Conservation (phyloP, 2,113 vertebrate genomes). For the Stictonetta naevosa region DNA sequence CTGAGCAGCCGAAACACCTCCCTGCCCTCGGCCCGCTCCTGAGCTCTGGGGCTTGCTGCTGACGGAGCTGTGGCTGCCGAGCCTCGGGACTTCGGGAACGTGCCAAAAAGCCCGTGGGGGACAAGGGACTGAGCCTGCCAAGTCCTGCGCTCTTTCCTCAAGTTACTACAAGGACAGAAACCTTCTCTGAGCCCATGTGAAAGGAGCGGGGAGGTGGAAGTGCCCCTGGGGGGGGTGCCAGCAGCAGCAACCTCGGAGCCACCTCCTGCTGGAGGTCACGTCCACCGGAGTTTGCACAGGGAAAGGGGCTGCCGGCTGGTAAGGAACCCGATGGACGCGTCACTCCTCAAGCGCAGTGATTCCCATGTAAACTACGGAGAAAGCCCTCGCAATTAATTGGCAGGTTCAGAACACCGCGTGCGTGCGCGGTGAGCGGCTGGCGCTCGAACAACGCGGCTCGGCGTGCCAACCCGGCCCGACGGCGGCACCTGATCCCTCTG, state of each 20-base stretch:
- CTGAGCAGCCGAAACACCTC: too few relatives aligned
- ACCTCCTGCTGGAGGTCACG: not conserved
- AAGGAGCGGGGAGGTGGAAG: not conserved
- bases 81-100: not conserved
- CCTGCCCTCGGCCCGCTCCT: too few relatives aligned
- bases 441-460: not conserved
- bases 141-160: not conserved
- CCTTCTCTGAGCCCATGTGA: not conserved
- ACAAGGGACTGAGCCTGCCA: not conserved
- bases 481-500: not conserved
- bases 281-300: not conserved
- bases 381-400: not conserved
- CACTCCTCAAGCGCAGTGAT: not conserved
- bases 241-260: not conserved
- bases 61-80: too few relatives aligned
- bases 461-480: not conserved
- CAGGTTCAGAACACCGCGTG: conserved; percentile 4
- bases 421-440: not conserved
- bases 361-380: not conserved
- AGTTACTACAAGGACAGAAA: not conserved
- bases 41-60: too few relatives aligned
- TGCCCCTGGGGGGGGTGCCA: not conserved
- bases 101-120: not conserved
- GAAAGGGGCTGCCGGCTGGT: not conserved
- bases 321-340: not conserved